A percentile compares a stretch with the other conserved stretches of the same genome.
Evolutionary conservation across 2,888 invertebrate species (phyloP).

Genomic region (Protophormia terraenovae): DNA sequence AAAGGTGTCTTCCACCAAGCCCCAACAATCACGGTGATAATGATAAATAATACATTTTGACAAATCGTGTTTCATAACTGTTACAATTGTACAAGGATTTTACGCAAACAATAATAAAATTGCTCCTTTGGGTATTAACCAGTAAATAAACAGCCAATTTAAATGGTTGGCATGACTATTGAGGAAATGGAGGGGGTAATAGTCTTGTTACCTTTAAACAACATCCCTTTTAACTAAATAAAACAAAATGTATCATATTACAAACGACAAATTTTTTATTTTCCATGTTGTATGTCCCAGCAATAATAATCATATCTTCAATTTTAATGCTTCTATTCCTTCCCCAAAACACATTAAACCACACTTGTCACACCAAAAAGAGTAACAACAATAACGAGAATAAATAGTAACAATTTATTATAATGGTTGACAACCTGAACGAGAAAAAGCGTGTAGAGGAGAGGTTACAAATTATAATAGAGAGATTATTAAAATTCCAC

Average conservation of each 20-base stretch:
- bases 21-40: slow-evolving; percentile 42
- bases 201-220: background rate
- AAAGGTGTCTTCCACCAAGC: slow-evolving; percentile 38
- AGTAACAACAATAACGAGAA: no score
- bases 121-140: slow-evolving; percentile 48
- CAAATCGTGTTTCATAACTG: slow-evolving; percentile 53
- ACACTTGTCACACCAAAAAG: slow-evolving; percentile 4
- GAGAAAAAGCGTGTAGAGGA: background rate
- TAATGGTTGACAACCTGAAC: slow-evolving; percentile 39
- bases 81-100: slow-evolving; percentile 28
- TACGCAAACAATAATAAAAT: slow-evolving; percentile 26
- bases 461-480: background rate
- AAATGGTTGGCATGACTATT: slow-evolving; percentile 6
- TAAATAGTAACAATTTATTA: slow-evolving; percentile 38
- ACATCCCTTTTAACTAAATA: background rate
- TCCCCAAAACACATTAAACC: background rate
- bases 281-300: background rate
- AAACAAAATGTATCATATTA: slow-evolving; percentile 52
- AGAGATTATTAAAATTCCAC: slow-evolving; percentile 76
- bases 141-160: slow-evolving; percentile 48
- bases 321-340: background rate
- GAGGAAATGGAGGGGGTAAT: background rate
- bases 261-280: slow-evolving; percentile 40
- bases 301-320: slow-evolving; percentile 24
- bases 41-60: slow-evolving; percentile 61